phyloP scores from a whole-genome alignment of 1,140 invertebrate genomes.

The Drosophila teissieri region DNA sequence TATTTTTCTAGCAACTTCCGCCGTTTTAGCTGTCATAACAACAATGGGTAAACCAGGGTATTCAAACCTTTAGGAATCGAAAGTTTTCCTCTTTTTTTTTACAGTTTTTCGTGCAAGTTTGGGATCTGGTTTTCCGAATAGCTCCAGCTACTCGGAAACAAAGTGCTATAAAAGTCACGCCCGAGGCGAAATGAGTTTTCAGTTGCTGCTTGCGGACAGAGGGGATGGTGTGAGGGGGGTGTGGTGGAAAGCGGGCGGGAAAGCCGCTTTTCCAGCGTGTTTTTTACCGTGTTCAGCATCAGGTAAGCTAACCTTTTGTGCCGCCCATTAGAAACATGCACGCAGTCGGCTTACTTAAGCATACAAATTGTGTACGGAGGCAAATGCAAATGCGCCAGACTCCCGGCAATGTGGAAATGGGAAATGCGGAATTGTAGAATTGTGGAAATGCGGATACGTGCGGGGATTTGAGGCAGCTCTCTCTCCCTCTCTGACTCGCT shows the following conservation, averaged over 20 bases:
- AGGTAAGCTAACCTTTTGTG: slow-evolving; percentile 77
- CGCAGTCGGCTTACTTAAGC: slow-evolving; percentile 80
- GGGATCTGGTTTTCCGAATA: slow-evolving; percentile 34
- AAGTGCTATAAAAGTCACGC: slow-evolving; percentile 83
- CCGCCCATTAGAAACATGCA: slow-evolving; percentile 82
- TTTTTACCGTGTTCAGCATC: slow-evolving; percentile 67
- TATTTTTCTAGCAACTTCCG: neutral
- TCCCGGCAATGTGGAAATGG: slow-evolving; percentile 41
- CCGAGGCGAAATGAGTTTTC: slow-evolving; percentile 79
- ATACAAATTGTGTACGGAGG: slow-evolving; percentile 65
- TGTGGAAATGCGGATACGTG: slow-evolving; percentile 75
- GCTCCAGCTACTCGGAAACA: slow-evolving; percentile 47
- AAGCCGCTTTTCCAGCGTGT: slow-evolving; percentile 46
- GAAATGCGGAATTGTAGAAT: slow-evolving; percentile 56
- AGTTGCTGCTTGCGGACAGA: slow-evolving; percentile 26
- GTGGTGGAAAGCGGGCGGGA: neutral
- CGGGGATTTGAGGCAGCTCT: slow-evolving; percentile 65
- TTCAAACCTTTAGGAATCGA: slow-evolving; percentile 27
- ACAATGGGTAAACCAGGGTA: slow-evolving; percentile 15
- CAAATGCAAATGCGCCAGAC: slow-evolving; percentile 52
- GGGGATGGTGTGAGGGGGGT: neutral
- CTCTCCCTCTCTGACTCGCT: slow-evolving; percentile 5
- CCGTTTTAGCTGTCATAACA: slow-evolving; percentile 16
- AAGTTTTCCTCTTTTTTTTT: slow-evolving; percentile 18
- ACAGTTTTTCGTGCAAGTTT: slow-evolving; percentile 19